phyloP scores from a whole-genome alignment of 2,113 vertebrate species.

The Thalassoma bifasciatum region DNA sequence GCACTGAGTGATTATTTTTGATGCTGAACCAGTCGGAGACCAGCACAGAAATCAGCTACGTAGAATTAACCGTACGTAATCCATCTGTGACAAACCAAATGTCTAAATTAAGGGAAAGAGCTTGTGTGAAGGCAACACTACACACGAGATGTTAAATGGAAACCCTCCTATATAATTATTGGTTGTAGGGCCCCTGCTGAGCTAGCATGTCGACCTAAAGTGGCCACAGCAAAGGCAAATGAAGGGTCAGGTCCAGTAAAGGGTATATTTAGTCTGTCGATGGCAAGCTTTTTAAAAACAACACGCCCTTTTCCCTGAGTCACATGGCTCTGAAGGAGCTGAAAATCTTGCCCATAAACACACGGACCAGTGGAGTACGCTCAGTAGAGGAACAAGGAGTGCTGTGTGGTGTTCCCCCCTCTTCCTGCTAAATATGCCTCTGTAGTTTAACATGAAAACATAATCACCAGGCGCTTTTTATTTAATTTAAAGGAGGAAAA shows the following conservation, averaged over 20 bases:
- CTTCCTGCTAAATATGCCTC: conserved; percentile 32
- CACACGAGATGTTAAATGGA: conserved; percentile 77
- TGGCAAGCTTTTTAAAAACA: conserved; percentile 78
- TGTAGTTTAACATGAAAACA: conserved; percentile 68
- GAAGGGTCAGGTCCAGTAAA: conserved; percentile 83
- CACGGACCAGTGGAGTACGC: conserved; percentile 52
- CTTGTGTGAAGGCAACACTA: conserved; percentile 76
- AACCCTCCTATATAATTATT: conserved; percentile 81
- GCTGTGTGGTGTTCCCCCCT: conserved; percentile 63
- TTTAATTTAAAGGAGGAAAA: conserved; percentile 59
- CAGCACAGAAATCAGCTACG: background rate
- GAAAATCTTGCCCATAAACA: conserved; percentile 75
- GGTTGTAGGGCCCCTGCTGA: conserved; percentile 70
- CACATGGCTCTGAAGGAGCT: conserved; percentile 63
- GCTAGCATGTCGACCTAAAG: conserved; percentile 77
- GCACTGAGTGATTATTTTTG: conserved; percentile 10
- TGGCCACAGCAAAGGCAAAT: conserved; percentile 86
- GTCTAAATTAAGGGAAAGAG: conserved; percentile 58
- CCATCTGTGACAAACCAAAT: conserved; percentile 53
- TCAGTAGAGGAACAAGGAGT: conserved; percentile 54
- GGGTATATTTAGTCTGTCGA: conserved; percentile 83
- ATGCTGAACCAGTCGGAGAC: background rate
- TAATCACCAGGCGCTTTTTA: conserved; percentile 65
- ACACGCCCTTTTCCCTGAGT: conserved; percentile 73
- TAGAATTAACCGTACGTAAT: conserved; percentile 43